Evolutionary conservation across 2,888 invertebrate genomes (phyloP).

Genomic region (Anthrax anthrax): DNA sequence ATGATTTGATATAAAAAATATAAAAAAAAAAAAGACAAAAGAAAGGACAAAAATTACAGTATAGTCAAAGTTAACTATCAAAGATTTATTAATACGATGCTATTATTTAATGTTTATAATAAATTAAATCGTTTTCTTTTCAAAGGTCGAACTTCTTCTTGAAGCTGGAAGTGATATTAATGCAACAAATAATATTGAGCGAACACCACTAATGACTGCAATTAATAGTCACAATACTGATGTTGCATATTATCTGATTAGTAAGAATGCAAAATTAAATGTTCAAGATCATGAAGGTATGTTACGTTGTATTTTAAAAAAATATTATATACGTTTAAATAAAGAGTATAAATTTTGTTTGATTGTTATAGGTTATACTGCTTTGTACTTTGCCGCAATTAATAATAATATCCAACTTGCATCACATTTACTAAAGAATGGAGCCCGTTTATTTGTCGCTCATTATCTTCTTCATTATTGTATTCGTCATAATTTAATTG

Average conservation of each 20-base stretch:
- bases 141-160: conserved; percentile 40
- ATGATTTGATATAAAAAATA: background rate
- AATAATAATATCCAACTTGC: conserved; percentile 22
- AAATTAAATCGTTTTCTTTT: no score
- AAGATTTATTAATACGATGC: no score
- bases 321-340: background rate
- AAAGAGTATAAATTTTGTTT: no score
- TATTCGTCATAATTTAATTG: conserved; percentile 44
- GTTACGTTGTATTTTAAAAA: background rate
- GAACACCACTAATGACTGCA: conserved; percentile 38
- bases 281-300: conserved; percentile 52
- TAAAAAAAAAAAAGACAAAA: no score
- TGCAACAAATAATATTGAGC: conserved; percentile 43
- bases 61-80: no score
- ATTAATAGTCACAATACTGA: conserved; percentile 24
- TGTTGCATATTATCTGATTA: conserved; percentile 40
- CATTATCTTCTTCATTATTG: conserved; percentile 56
- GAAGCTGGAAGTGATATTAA: conserved; percentile 43
- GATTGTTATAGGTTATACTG: conserved; percentile 19
- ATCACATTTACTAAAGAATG: conserved; percentile 39
- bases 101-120: no score
- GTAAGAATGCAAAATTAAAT: conserved; percentile 47
- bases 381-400: conserved; percentile 24
- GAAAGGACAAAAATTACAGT: no score
- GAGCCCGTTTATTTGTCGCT: conserved; percentile 55